phyloP scores from a whole-genome alignment of 2,113 vertebrate species.

The Oryzias melastigma region DNA sequence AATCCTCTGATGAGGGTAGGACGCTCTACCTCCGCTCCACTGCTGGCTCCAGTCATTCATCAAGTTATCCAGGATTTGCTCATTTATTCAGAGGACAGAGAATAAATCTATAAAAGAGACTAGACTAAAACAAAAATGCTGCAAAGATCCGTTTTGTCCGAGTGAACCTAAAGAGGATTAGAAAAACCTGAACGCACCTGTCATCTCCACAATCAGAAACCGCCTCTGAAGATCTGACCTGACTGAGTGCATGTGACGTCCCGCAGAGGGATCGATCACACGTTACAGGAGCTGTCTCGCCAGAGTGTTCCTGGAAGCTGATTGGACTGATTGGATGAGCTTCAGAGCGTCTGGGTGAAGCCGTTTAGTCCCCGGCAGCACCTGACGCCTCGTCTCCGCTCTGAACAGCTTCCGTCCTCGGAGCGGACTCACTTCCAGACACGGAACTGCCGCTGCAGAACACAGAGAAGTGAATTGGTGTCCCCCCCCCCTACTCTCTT shows the following conservation, averaged over 20 bases:
- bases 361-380: conserved; percentile 49
- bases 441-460: conserved; percentile 45
- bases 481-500: conserved; percentile 43
- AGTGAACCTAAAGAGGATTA: background rate
- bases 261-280: conserved; percentile 23
- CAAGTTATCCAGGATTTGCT: no score
- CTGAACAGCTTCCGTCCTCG: conserved; percentile 59
- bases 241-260: conserved; percentile 37
- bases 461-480: conserved; percentile 68
- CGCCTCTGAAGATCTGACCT: conserved; percentile 16
- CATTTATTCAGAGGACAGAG: no score
- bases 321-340: conserved; percentile 53
- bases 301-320: conserved; percentile 33
- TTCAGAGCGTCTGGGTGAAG: conserved; percentile 52
- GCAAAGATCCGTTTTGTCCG: background rate
- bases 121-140: no score
- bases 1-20: no score
- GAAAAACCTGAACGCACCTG: conserved; percentile 1
- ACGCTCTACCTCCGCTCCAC: no score
- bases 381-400: conserved; percentile 67
- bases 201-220: conserved; percentile 17
- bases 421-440: conserved; percentile 52
- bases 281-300: conserved; percentile 17
- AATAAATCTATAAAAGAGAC: no score
- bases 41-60: no score